Base-by-base conservation (phyloP, 2,113 vertebrate genomes). In the Corythornis vintsioides region DNA sequence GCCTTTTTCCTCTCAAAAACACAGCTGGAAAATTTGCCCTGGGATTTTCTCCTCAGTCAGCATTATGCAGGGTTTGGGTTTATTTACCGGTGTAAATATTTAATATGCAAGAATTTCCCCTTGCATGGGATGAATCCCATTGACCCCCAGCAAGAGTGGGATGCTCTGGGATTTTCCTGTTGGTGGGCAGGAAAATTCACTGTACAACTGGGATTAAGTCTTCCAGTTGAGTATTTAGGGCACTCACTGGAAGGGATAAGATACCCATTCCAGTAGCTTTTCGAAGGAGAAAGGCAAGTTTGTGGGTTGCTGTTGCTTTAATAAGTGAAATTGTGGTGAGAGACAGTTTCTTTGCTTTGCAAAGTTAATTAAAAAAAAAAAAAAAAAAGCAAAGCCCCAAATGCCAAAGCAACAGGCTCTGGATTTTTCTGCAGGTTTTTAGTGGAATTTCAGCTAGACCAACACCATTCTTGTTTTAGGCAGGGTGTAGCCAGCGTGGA, bases 61-160 rank as follows among this genome's bases (percentile, higher is more conserved):
- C 0, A 0, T 35, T n/a, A 4, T 4, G 0, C 4, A 4, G 67
- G 53, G 35, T 17, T 31, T 5, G 25, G 38, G 80, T 31, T 42
- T 38, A 38, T 38, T 38, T 38, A 38, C 38, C 11, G 38, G 38
- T 38, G 38, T 38, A 38, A 38, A 38, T 38, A 38, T 38, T 38
- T 38, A 10, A 38, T 38, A 38, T 38, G 38, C 10, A 38, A 38
- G 38, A 38, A 38, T 38, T 38, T 38, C 10, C 38, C 38, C 38
- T 38, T 4, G 1, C 1, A 10, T 2, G 28, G n/a, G 16, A 16
- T 0, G 3, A n/a, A 43, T 31, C 26, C 60, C 33, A 3, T 2
- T 10, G 53, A 16, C 13, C 1, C 60, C 66, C 9, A 4, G 31
- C 1, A 7, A 29, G 13, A 55, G 24, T 26, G 10, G 48, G 73